Base-by-base conservation (phyloP, 2,888 invertebrate genomes). In the Chalcosyrphus nemorum region DNA sequence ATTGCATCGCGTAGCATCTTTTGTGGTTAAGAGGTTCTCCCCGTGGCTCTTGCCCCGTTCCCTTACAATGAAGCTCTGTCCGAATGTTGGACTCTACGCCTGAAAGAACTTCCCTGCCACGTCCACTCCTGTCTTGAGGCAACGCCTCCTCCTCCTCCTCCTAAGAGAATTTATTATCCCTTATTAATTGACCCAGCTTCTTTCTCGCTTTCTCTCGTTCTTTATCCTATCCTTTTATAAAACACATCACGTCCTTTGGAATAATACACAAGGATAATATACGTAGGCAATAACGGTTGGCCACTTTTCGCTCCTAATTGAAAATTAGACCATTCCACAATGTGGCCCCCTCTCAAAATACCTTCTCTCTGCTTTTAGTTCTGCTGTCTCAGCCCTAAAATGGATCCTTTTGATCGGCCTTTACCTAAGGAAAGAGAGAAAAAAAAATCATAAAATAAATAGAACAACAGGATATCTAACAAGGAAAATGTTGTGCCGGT, bases 221-320 rank as follows among this genome's bases (percentile, higher is more conserved):
- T 45, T 13, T 35, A n/a, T 24, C 24, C 29, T 29, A 24, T 38
- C 15, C 19, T 61, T 9, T 54, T 72, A n/a, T 72, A 35, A 82
- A 63, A 52, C 72, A 65, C 32, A 72, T 77, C 82, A 82, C 82
- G 82, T 72, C 47, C 66, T 41, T 24, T 61, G 32, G 7, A 45
- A 82, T 72, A 82, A 82, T 72, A 29, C 24, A 72, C 24, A 81
- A 59, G 38, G 15, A 66, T 52, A 80, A 50, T 29, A 57, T 47
- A 81, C 54, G 19, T 45, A 56, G 32, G 61, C 82, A 72, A 82
- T 72, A 77, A 72, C 61, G 32, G 54, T 66, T 77, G 63, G 35
- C 72, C 72, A 77, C 72, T 77, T 72, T 82, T 68, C 56, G 68
- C 24, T 41, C 77, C 72, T 82, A 82, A 82, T 82, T 82, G 77